Evolutionary conservation across 2,797 vertebrate species (phyloP), one percentile per base, ranked within the genome.

Genomic region (Lepus townsendii): DNA sequence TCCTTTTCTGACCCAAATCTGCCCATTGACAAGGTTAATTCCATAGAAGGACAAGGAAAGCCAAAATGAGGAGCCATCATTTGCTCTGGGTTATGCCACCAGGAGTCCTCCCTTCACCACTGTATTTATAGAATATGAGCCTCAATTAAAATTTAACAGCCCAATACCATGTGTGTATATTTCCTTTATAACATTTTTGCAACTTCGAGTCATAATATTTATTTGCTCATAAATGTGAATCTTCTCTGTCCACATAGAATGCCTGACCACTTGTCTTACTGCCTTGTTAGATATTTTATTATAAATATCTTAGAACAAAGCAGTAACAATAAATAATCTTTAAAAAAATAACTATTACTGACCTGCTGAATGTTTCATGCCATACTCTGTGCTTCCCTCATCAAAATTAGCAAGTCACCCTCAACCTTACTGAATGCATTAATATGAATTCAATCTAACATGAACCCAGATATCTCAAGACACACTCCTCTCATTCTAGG

Each of bases 261-360:
- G 2, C 5, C 83, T 90, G 2, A 35, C 22, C 7, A 19, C 54
- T 24, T 47, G 20, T 32, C 30, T 82, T 2, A 27, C 38, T 91
- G 14, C 82, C n/a, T 80, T 93, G 2, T 62, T 95, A 26, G 47
- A 0, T 90, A 52, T 88, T 85, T 93, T 88, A 82, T 62, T 80
- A 86, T 75, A n/a, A 88, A 60, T 68, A 50, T 38, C 19, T 60
- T 83, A 22, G 54, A 60, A 60, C 2, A 73, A 13, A 88, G 7
- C 42, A 17, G 87, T 1, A 27, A 63, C 9, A 95, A 82, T 85
- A 92, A 91, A 77, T 84, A 57, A 57, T 57, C 54, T 57, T 57
- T 57, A 12, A 69, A 73, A 82, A 83, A 76, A 38, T 3, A 26
- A 24, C 9, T 35, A 63, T 69, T 2, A 50, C 0, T 52, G 42